Percentiles rank a stretch among this genome's conserved stretches.
Evolutionary conservation across 2,888 invertebrate genomes (phyloP).

Genomic region (Argynnis bischoffii): DNA sequence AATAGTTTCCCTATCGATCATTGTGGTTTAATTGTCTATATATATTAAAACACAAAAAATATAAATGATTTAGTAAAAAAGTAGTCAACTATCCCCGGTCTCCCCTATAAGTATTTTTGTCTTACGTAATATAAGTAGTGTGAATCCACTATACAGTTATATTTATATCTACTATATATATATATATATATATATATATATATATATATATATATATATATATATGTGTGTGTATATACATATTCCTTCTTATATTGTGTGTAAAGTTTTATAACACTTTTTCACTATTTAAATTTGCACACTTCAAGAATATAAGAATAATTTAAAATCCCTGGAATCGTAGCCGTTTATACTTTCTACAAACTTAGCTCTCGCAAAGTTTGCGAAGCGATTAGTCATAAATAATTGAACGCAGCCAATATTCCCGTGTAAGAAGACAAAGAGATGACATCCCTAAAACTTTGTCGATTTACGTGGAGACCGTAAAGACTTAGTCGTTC

Average conservation of each 20-base stretch:
- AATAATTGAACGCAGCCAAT: constrained; percentile 73
- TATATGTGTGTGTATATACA: too few relatives aligned
- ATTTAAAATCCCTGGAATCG: constrained; percentile 31
- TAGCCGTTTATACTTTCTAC: constrained; percentile 43
- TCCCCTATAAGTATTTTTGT: too few relatives aligned
- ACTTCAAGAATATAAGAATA: constrained; percentile 25
- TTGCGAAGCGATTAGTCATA: constrained; percentile 70
- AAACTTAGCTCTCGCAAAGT: constrained; percentile 58
- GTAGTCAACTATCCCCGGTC: too few relatives aligned
- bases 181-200: too few relatives aligned
- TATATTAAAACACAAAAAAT: too few relatives aligned
- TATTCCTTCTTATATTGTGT: neutral
- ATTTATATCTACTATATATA: too few relatives aligned
- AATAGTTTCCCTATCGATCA: too few relatives aligned
- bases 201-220: too few relatives aligned
- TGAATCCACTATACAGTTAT: too few relatives aligned
- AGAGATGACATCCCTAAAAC: constrained; percentile 74
- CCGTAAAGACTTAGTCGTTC: constrained; percentile 71
- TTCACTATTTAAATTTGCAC: neutral
- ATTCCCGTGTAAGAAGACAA: constrained; percentile 71
- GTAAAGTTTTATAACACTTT: neutral
- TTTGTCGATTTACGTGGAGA: constrained; percentile 74
- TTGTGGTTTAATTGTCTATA: too few relatives aligned
- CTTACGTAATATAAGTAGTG: too few relatives aligned
- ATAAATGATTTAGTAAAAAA: too few relatives aligned